Conservation (phyloP, 2,797 vertebrate species). For the Pangasius djambal region DNA sequence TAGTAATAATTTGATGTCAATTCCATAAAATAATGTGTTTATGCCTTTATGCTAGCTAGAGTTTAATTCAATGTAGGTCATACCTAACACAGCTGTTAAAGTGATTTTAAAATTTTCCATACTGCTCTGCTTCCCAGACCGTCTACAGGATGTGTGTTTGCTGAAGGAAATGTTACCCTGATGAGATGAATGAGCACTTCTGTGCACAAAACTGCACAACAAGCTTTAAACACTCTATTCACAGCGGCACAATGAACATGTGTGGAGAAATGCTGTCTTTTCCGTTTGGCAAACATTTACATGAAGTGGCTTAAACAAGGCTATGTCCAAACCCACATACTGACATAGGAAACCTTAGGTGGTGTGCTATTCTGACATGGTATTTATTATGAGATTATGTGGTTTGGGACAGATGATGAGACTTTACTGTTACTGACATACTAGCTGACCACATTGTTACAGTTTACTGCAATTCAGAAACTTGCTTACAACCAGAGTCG, state of each 20-base stretch:
- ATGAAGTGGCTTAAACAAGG: conserved; percentile 11
- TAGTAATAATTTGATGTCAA: neutral
- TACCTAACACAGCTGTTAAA: neutral
- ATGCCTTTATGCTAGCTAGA: neutral
- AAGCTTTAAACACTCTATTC: conserved; percentile 26
- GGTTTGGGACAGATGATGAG: conserved; percentile 14
- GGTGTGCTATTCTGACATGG: neutral
- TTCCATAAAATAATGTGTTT: neutral
- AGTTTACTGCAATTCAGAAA: conserved; percentile 13
- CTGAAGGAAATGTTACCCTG: conserved; percentile 9
- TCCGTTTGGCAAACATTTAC: conserved; percentile 22
- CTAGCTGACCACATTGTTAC: neutral
- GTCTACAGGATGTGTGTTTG: conserved; percentile 13
- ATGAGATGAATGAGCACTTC: conserved; percentile 19
- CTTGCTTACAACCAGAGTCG: neutral
- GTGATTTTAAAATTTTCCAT: conserved; percentile 15
- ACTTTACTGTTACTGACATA: neutral
- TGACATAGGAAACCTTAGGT: neutral
- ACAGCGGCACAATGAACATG: conserved; percentile 34
- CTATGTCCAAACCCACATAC: neutral
- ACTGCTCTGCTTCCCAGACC: neutral
- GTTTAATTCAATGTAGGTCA: conserved; percentile 3
- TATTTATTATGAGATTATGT: conserved; percentile 31
- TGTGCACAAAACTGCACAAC: conserved; percentile 31
- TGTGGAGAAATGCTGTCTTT: conserved; percentile 41